Base-by-base conservation (phyloP, 1,140 invertebrate genomes). In the Sinonovacula constricta region DNA sequence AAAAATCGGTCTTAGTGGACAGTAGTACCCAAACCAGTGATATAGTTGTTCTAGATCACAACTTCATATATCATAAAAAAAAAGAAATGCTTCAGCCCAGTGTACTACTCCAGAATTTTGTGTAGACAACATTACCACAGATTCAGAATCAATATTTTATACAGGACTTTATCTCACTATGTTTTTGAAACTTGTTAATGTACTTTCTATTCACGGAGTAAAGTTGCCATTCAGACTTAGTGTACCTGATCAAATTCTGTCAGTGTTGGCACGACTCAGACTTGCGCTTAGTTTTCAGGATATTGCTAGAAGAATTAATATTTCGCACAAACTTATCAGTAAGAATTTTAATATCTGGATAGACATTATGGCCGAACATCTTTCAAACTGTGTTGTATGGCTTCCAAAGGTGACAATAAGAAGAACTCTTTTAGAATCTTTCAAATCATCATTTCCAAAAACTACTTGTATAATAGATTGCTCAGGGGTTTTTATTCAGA, bases 401-500 rank as follows among this genome's bases (percentile, higher is more conserved):
- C 33, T 80, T 0, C 70, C 66, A n/a, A 62, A 71, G 33, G 67
- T 70, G 15, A 57, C 59, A 22, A 80, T 82, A 12, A 18, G 63
- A 53, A 54, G 63, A 39, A 71, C 45, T 10, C 28, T 51, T 15
- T 62, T 69, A 45, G 1, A 33, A 12, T 80, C 70, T n/a, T 76
- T 82, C 39, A 18, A 49, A 31, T 33, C 12, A 63, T 31, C 36
- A 7, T 82, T 31, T 49, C 76, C 70, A 4, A 62, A 65, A 4
- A 79, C 69, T 10, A 75, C 70, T n/a, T 79, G 75, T 28, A 74
- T 81, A 12, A 66, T 79, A n/a, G 69, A 75, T 54, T 79, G 80
- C 62, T n/a, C 76, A 31, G 68, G 79, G 51, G 65, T 56, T 26
- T 77, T 71, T 26, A 83, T 83, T 33, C 76, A 84, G 57, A 80